A percentile compares a stretch with the other conserved stretches of the same genome.
Conservation (phyloP, 2,113 vertebrate genomes). For the Spea bombifrons region DNA sequence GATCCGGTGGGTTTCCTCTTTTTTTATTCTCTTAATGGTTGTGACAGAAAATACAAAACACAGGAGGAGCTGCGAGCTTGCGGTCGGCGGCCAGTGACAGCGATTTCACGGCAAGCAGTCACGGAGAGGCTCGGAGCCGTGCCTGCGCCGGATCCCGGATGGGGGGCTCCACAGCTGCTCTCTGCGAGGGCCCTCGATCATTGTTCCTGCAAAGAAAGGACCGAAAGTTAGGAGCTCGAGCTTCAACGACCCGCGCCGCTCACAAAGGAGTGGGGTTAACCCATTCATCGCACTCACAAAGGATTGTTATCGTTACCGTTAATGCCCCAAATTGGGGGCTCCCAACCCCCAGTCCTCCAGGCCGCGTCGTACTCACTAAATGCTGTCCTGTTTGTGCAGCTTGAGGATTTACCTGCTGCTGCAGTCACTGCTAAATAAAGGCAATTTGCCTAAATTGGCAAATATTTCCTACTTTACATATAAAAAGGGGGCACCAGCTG, state of each 20-base stretch:
- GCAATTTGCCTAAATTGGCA: no score
- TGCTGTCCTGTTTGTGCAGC: no score
- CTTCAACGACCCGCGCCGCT: not conserved
- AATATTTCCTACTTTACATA: no score
- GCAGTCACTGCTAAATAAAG: no score
- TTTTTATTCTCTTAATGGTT: constrained; percentile 13
- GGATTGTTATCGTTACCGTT: no score
- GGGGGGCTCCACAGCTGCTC: not conserved
- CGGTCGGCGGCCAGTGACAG: not conserved
- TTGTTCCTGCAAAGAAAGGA: constrained; percentile 31
- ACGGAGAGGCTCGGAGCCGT: not conserved
- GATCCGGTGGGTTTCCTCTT: not conserved
- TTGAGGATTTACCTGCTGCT: no score
- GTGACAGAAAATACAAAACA: constrained; percentile 27
- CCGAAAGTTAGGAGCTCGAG: not conserved
- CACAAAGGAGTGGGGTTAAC: no score
- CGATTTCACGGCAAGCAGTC: not conserved
- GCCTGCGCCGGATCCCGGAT: not conserved
- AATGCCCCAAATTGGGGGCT: no score
- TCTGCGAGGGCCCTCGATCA: not conserved
- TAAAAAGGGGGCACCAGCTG: no score
- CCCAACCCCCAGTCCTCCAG: no score
- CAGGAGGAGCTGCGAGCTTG: not conserved
- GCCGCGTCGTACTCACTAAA: no score
- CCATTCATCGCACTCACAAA: no score